These are phyloP conservation scores for Callocephalon fimbriatum DNA, from an alignment of 2,113 vertebrate genomes.

Conservation along the genomic window DNA sequence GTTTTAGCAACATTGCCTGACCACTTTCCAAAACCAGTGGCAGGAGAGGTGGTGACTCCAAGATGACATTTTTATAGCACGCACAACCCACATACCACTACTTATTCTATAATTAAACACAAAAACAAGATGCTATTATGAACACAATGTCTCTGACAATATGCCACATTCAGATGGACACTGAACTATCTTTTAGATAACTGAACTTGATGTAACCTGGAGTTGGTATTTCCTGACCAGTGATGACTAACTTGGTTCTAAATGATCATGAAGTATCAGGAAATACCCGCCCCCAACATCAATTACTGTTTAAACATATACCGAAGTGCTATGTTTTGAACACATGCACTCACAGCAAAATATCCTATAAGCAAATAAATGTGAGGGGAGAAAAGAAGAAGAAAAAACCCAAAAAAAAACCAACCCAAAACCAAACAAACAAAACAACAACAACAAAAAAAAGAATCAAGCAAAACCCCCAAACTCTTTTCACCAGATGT, in stretches of 20 bases:
- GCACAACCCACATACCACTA: background rate
- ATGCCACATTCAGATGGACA: background rate
- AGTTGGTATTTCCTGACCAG: constrained; percentile 56
- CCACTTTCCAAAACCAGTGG: background rate
- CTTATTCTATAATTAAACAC: constrained; percentile 23
- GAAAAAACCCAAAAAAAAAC: background rate
- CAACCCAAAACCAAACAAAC: too few species aligned
- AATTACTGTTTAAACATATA: constrained; percentile 1
- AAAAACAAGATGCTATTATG: background rate
- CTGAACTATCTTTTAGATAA: constrained; percentile 32
- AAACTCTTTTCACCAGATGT: background rate
- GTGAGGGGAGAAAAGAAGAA: background rate
- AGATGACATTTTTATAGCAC: background rate
- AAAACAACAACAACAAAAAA: background rate
- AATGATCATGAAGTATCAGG: constrained; percentile 33
- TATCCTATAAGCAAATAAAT: background rate
- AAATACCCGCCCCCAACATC: constrained; percentile 10
- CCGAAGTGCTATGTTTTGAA: background rate
- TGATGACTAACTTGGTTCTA: background rate
- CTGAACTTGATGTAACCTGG: background rate
- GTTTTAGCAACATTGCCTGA: background rate
- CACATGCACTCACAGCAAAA: background rate
- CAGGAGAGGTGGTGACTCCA: background rate
- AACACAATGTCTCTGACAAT: background rate
- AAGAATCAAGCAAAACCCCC: background rate